Evolutionary conservation across 1,140 invertebrate genomes (phyloP), one percentile per base, ranked within the genome.

Genomic region (Lordiphosa collinella): DNA sequence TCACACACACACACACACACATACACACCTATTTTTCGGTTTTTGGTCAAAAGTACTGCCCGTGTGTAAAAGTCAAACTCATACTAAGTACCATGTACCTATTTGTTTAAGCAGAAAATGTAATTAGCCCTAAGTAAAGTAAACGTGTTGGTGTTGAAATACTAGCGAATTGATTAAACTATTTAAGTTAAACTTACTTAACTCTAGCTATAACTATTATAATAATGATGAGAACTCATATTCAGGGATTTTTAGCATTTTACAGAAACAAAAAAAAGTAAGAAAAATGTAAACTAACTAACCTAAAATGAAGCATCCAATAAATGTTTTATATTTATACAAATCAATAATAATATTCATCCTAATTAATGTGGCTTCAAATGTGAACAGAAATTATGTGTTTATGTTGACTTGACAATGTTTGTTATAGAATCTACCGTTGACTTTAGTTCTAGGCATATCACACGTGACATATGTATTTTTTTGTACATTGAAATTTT

Each of bases 181-280:
- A 44, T 40, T 35, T 80, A 69, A 65, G 53, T 52, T 66, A n/a
- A n/a, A 74, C 22, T 49, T 41, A 56, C 46, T 32, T 63, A 85
- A 65, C 56, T 60, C 43, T 75, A 52, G 36, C 49, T 61, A 49
- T 51, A 56, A 40, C 66, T 62, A 50, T 62, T 56, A 51, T 80
- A 75, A 76, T 79, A 62, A 80, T 72, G 59, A 76, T 64, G 73
- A 79, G 62, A 87, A 87, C 74, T 86, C 86, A 87, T 87, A 86
- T 88, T 88, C 86, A 88, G 86, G 86, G 86, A 88, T 86, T 84
- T 78, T 88, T 85, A 88, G 86, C 86, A 88, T 88, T 88, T 88
- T 88, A 80, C 74, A 84, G 51, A 72, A 61, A 60, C 50, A 52
- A 18, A 63, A 56, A 49, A 32, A 50, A 49, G 46, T 66, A 75